Base-by-base conservation (phyloP, 2,113 vertebrate species). In the Coturnix japonica region DNA sequence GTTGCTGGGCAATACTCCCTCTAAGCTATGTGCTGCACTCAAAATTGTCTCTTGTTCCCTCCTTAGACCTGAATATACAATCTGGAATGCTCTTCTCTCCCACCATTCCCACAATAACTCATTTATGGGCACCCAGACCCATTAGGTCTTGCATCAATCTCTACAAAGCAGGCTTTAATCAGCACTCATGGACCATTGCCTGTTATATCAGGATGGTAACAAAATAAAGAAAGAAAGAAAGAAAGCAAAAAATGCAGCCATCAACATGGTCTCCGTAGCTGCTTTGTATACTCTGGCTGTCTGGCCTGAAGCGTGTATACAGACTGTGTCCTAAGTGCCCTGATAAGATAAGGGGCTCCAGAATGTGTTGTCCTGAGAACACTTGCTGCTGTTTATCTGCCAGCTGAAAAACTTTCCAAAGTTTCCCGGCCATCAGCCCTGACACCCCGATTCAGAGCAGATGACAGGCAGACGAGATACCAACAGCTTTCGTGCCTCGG, bases 311-410 rank as follows among this genome's bases (percentile, higher is more conserved):
- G 87, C 7, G 11, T 93, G 91, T 83, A n/a, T 46, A 91, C 88
- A 92, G 95, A 51, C 96, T 91, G 93, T 46, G 15, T 85, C 93
- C 84, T 92, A 96, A 97, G 97, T 97, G 94, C 67, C 63, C 87
- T 91, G 97, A 97, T 97, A 96, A 97, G 97, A 97, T 97, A 92
- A 92, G 82, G 51, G 47, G 20, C 88, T 95, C 31, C 73, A 94
- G 96, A 96, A 96, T 95, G 91, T 97, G 96, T 96, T 85, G 90
- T 93, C 93, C 94, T 94, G 96, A 96, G 95, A 97, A 97, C n/a
- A 7, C 74, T 91, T 43, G 47, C 95, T 95, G 91, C 91, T 81
- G 39, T 81, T 97, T 97, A 97, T 97, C 97, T 97, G 76, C 1
- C 2, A 82, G 64, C 92, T 83, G 89, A 90, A 89, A 96, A 97